Base-by-base conservation (phyloP, 2,888 invertebrate species). In the Odontomyia ornata region DNA sequence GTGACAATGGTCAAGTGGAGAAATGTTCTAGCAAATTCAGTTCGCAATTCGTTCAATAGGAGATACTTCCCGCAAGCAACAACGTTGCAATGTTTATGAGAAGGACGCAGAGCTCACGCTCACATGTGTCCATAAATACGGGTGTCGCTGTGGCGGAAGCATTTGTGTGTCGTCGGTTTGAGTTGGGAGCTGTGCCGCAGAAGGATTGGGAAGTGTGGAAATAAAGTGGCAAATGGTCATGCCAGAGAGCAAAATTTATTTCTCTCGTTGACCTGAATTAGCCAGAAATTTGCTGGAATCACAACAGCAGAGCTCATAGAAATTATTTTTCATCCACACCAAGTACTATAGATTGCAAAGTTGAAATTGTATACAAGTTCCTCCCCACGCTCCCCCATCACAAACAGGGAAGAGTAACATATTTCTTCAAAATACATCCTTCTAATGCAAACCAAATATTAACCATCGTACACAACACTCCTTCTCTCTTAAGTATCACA, bases 1-100 rank as follows among this genome's bases (percentile, higher is more conserved):
- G 75, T 75, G 75, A 75, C 75, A 64, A 75, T 75, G 75, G 71
- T 47, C 71, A 71, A 67, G 67, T 67, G 67, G 67, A 36, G 46
- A 67, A 43, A 67, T 67, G 67, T 21, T 21, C 67, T 9, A 36
- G 65, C 65, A 65, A 65, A 65, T 65, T 65, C 65, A 65, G 65
- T 65, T 65, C 36, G 65, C 65, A 30, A 36, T 65, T 65, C 36
- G 65, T 27, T 36, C 65, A 11, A 65, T 36, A 36, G 36, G 36
- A 36, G 36, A 36, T 36, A 36, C 36, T 36, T 65, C 5, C 25
- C 25, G 23, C 11, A 25, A 11, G n/a, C n/a, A n/a, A 60, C 21
- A 60, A 13, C 25, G 57, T 23, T 25, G 25, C 23, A 60, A 25
- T 23, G 23, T 25, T 60, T 21, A 60, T 21, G 57, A 23, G 57